These are phyloP conservation scores for Eugnorisma glareosa DNA, from an alignment of 2,888 invertebrate genomes.

Conservation along the genomic window DNA sequence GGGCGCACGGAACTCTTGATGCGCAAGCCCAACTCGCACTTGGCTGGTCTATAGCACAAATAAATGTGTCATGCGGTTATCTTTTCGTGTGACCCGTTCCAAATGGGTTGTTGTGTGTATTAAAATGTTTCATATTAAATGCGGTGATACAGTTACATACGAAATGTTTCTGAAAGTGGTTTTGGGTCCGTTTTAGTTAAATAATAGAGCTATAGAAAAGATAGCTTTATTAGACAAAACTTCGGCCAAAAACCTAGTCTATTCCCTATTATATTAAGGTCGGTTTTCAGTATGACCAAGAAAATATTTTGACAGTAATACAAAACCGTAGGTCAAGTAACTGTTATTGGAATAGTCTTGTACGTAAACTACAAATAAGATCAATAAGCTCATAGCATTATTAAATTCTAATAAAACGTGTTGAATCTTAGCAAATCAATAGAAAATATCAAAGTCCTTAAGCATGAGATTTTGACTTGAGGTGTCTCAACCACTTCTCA, in stretches of 20 bases:
- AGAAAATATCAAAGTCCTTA: not conserved
- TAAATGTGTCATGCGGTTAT: constrained; percentile 42
- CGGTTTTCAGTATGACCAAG: no score
- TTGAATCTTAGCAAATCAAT: no score
- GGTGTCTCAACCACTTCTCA: not conserved
- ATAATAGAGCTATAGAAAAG: not conserved
- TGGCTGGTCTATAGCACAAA: constrained; percentile 3
- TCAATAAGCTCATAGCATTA: no score
- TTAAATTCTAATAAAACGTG: no score
- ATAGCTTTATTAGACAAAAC: not conserved
- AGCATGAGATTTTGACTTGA: not conserved
- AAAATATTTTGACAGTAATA: no score
- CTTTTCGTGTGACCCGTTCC: constrained; percentile 33
- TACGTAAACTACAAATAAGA: no score
- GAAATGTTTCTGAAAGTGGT: not conserved
- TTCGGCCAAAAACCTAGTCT: not conserved
- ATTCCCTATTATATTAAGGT: not conserved
- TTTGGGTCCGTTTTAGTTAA: not conserved
- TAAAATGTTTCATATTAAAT: constrained; percentile 13
- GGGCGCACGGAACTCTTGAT: not conserved
- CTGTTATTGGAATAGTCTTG: no score
- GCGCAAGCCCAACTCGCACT: not conserved
- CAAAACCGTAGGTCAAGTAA: no score
- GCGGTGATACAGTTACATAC: constrained; percentile 3
- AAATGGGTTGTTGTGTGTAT: constrained; percentile 26